Conservation (phyloP, 2,888 invertebrate genomes). For the Dicyrtoma fusca region DNA sequence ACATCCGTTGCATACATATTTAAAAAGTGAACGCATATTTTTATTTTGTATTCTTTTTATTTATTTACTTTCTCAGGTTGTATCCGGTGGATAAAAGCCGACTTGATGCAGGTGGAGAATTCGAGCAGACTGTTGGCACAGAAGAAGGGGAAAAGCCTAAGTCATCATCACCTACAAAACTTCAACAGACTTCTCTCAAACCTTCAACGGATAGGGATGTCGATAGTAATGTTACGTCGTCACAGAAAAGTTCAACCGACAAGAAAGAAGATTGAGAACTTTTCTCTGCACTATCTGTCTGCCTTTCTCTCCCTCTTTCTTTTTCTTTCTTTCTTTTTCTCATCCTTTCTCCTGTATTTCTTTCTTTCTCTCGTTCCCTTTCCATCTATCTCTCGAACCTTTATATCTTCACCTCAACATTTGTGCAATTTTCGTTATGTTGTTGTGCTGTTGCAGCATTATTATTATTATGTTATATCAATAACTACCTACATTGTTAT, state of each 20-base stretch:
- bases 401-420: neutral
- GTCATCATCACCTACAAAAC: conserved; percentile 17
- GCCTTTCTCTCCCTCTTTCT: neutral
- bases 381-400: neutral
- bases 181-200: conserved; percentile 13
- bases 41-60: neutral
- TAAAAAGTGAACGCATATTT: too few relatives aligned
- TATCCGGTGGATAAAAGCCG: conserved; percentile 92
- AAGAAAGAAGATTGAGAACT: conserved; percentile 29
- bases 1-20: too few relatives aligned
- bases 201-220: conserved; percentile 7
- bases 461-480: neutral
- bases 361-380: too few relatives aligned
- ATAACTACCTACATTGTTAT: too few relatives aligned
- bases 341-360: too few relatives aligned
- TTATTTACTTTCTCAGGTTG: conserved; percentile 65
- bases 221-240: conserved; percentile 2
- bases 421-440: too few relatives aligned
- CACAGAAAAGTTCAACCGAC: conserved; percentile 33
- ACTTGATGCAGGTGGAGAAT: conserved; percentile 66
- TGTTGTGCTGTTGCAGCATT: neutral
- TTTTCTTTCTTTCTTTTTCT: neutral
- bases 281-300: conserved; percentile 3
- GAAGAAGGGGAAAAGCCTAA: conserved; percentile 6
- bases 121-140: conserved; percentile 60